Base-by-base conservation (phyloP, 2,113 vertebrate species). In the Corythaeola cristata region DNA sequence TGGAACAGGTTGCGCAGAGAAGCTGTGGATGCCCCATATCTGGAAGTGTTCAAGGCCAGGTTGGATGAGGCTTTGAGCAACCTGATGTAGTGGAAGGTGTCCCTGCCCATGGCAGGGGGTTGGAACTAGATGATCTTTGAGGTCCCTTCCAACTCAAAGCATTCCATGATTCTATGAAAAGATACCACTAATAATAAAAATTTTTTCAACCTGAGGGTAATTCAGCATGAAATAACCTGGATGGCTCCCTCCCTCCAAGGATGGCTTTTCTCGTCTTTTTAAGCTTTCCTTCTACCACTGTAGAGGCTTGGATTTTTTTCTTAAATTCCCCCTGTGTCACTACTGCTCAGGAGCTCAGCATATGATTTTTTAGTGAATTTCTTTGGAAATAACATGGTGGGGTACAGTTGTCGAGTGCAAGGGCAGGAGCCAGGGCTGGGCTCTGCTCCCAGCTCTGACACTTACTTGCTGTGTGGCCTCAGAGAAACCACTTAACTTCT, bases 381-480 rank as follows among this genome's bases (percentile, higher is more conserved):
- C 88, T 94, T 93, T 93, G 91, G 92, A 96, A 97, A 93, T 68
- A 85, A 74, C 73, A 86, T 45, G 78, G 89, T 95, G 93, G 84
- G 90, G 78, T 94, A 80, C 74, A 91, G 93, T 75, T 4, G 7
- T 90, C 79, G 74, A 97, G 88, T 22, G 55, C 17, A 75, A 78
- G 74, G 85, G 87, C 87, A 95, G 72, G 64, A 96, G 90, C 90
- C 96, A 97, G 90, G 94, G 83, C 85, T 96, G 92, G 96, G 93
- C 95, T 95, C 91, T 75, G 90, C 93, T 96, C 96, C 96, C 95
- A 97, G 93, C 96, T 96, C 80, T 85, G 85, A 95, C 92, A 93
- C 93, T 95, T 92, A 82, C 94, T 95, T 39, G 82, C 94, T 97
- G 97, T 97, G 96, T 97, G 97, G 96, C 94, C 96, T 96, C 91